phyloP scores from a whole-genome alignment of 2,888 invertebrate genomes.

The Drosophila greeni region DNA sequence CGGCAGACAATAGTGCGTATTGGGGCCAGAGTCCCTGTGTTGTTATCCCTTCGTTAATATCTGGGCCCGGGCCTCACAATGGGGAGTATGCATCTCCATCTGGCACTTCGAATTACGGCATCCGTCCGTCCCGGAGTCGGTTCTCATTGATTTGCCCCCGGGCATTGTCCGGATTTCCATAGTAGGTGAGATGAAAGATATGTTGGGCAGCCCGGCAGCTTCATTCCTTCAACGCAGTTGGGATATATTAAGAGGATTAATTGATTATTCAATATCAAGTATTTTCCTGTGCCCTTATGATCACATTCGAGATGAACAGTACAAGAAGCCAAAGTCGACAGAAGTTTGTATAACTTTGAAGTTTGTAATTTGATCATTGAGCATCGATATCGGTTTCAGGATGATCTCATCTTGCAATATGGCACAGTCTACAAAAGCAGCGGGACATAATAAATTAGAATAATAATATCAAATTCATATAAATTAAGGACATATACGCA shows the following conservation, averaged over 20 bases:
- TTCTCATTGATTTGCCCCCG: constrained; percentile 8
- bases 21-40: background rate
- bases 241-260: background rate
- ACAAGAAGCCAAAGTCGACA: background rate
- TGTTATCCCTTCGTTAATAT: constrained; percentile 7
- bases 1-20: constrained; percentile 16
- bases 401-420: too few species aligned
- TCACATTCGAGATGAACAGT: background rate
- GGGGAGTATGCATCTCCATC: background rate
- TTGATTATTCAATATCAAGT: background rate
- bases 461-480: too few species aligned
- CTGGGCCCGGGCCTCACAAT: constrained; percentile 8
- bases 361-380: background rate
- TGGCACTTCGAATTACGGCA: constrained; percentile 7
- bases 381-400: too few species aligned
- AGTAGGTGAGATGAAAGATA: background rate
- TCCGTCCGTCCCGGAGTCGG: background rate
- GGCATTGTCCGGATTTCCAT: constrained; percentile 9
- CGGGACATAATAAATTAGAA: too few species aligned
- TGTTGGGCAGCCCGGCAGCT: too few species aligned
- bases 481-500: too few species aligned
- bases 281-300: background rate
- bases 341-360: background rate
- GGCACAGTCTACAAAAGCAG: too few species aligned
- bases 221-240: background rate